Conservation (phyloP, 2,113 vertebrate genomes). For the Siniperca chuatsi region DNA sequence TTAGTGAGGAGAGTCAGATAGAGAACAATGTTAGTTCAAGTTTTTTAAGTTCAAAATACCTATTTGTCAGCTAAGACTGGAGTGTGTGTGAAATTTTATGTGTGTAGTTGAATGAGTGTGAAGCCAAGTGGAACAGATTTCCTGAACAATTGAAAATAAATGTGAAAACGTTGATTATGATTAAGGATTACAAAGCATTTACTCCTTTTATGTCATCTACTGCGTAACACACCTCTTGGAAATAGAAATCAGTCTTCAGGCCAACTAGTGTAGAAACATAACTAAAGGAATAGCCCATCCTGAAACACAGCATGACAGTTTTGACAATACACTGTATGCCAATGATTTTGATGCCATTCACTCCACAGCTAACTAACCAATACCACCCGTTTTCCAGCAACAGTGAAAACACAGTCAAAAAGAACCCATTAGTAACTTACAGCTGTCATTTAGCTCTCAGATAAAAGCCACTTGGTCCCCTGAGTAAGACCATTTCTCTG, state of each 20-base stretch:
- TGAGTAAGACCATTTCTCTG: constrained; percentile 65
- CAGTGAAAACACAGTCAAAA: constrained; percentile 13
- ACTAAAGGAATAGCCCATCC: not conserved
- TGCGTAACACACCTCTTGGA: not conserved
- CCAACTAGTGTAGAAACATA: not conserved
- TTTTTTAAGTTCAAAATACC: not conserved
- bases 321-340: not conserved
- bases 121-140: not conserved
- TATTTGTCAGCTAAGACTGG: not conserved
- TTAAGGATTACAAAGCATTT: not conserved
- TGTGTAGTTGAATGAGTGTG: not conserved
- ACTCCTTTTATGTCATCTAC: not conserved
- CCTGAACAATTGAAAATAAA: not conserved
- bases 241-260: not conserved
- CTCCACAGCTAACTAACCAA: not conserved
- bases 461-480: constrained; percentile 63
- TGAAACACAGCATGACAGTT: not conserved
- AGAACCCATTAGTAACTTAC: constrained; percentile 28
- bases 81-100: not conserved
- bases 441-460: constrained; percentile 51
- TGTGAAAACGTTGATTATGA: not conserved
- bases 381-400: not conserved
- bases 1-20: not conserved
- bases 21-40: not conserved
- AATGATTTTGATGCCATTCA: not conserved